Conservation (phyloP, 2,888 invertebrate species). For the Dryocosmus kuriphilus region DNA sequence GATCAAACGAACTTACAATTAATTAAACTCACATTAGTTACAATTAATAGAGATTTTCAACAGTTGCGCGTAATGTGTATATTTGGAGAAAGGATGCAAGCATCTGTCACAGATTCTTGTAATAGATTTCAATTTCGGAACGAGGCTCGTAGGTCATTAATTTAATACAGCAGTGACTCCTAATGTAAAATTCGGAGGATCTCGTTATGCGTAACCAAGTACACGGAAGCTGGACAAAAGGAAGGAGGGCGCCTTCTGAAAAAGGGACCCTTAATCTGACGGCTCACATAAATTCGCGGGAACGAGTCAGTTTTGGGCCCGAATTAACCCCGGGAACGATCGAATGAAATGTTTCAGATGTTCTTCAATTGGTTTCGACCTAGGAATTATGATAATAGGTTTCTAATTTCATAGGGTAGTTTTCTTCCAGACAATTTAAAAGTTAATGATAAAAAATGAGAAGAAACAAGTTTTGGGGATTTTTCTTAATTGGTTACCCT, state of each 20-base stretch:
- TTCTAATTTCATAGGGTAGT: slow-evolving; percentile 1
- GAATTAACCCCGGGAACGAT: slow-evolving; percentile 67
- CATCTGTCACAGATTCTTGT: slow-evolving; percentile 34
- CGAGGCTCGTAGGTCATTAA: slow-evolving; percentile 6
- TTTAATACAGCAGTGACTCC: slow-evolving; percentile 21
- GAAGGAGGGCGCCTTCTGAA: slow-evolving; percentile 54
- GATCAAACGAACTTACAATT: too few relatives aligned
- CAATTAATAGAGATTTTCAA: too few relatives aligned
- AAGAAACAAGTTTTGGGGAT: too few relatives aligned
- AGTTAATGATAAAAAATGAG: neutral
- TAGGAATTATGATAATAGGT: slow-evolving; percentile 41
- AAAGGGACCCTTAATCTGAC: slow-evolving; percentile 73
- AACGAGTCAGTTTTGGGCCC: slow-evolving; percentile 74
- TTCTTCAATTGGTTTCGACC: slow-evolving; percentile 42
- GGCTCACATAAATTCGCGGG: slow-evolving; percentile 75
- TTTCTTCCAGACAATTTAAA: neutral
- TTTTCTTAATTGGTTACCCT: too few relatives aligned
- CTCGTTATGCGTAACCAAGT: slow-evolving; percentile 74
- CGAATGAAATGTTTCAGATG: slow-evolving; percentile 75
- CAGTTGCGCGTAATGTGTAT: too few relatives aligned
- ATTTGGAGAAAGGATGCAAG: neutral
- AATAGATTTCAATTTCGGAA: slow-evolving; percentile 13
- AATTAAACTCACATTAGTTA: too few relatives aligned
- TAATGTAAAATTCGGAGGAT: slow-evolving; percentile 68
- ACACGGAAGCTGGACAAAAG: slow-evolving; percentile 67